Conservation (phyloP, 2,113 vertebrate genomes). For the Lucifuga dentata region DNA sequence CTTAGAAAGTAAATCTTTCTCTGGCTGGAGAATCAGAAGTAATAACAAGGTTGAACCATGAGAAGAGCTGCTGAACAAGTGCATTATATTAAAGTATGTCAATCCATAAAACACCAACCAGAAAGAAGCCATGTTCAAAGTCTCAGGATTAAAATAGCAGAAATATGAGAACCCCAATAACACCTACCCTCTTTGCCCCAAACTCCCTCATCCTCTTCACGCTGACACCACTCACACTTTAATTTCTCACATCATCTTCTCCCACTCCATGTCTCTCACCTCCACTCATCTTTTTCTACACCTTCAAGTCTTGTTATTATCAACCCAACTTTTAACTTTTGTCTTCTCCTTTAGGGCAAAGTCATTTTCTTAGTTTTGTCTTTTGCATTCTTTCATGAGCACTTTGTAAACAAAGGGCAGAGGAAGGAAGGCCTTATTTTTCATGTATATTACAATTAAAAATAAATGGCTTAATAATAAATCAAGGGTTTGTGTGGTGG, state of each 20-base stretch:
- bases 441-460: not conserved
- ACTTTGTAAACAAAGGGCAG: no score
- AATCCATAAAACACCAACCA: constrained; percentile 29
- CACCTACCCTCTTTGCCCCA: no score
- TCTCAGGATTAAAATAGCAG: constrained; percentile 9
- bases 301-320: constrained; percentile 30
- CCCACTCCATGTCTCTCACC: constrained; percentile 36
- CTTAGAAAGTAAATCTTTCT: constrained; percentile 17
- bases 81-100: constrained; percentile 15
- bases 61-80: constrained; percentile 41
- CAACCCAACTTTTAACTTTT: constrained; percentile 12
- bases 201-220: not conserved
- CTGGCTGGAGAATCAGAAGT: constrained; percentile 9
- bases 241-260: constrained; percentile 41
- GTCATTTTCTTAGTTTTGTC: not conserved
- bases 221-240: constrained; percentile 26
- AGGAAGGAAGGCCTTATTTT: not conserved
- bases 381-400: not conserved
- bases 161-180: not conserved
- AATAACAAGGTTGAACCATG: not conserved
- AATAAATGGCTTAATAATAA: no score
- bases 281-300: constrained; percentile 5
- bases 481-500: no score
- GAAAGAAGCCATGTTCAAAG: not conserved
- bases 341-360: not conserved